Evolutionary conservation across 2,113 vertebrate species (phyloP), one percentile per base, ranked within the genome.

Genomic region (Corythaeola cristata): DNA sequence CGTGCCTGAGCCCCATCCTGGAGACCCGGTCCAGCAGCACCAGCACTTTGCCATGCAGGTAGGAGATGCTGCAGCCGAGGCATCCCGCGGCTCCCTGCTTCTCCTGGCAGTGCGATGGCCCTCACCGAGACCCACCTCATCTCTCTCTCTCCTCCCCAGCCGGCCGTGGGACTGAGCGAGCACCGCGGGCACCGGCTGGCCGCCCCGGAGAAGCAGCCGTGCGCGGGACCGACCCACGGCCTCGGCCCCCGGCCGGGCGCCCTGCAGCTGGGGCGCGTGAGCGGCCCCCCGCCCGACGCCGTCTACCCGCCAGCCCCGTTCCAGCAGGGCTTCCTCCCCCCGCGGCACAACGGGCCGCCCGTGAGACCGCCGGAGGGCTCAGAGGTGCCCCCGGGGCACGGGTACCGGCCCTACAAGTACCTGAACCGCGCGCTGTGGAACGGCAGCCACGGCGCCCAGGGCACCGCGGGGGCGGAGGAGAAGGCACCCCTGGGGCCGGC

Each of bases 1-100:
- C 85, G 96, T 98, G 77, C 98, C 98, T 20, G 98, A 99, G 53
- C 96, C 98, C 12, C 98, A 98, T 45, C 98, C 98, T 0, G 97
- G 98, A 86, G 98, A 98, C 14, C 97, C 96, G 0, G n/a, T 96
- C 23, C 98, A 98, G n/a, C 99, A 98, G 93, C 98, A 94, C 55
- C 98, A 97, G 87, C 98, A 98, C 93, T 99, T 98, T 88, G 97
- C 97, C 79, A 97, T 99, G 97, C 99, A 99, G 99, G 99, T 99
- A 96, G 77, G 63, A 35, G 66, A 14, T 1, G 2, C 20, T 3
- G 12, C 22, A 6, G 16, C 66, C 56, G 2, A 35, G 19, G 37
- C 49, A 10, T 9, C 41, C 30, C 1, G 53, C 41, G 3, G 39
- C 11, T 39, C 16, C 55, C 37, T 2, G 0, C 11, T 1, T 1